Evolutionary conservation across 2,888 invertebrate genomes (phyloP), one percentile per base, ranked within the genome.

Genomic region (Ganaspis brasiliensis): DNA sequence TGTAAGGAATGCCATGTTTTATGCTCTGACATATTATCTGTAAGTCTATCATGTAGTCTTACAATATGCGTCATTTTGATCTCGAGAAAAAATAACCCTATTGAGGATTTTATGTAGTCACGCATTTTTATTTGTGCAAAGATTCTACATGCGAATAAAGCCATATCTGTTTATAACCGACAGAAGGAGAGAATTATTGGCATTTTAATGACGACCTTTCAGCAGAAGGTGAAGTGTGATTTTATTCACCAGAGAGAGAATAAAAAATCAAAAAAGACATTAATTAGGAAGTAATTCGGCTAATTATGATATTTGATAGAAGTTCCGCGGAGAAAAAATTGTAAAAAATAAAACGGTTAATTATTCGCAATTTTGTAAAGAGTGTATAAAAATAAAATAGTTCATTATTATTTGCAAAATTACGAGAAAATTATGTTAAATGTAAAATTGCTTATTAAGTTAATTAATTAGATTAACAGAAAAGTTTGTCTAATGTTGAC

Each of bases 11-110:
- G 21, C 19, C 63, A 45, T 63, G 26, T 72, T 40, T 76, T 73
- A 67, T 73, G 73, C 55, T 56, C 37, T 45, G 67, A 73, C 52
- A 55, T n/a, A n/a, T 76, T 63, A 73, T 76, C 63, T 57, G 14
- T 56, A 63, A 57, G 73, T 73, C 63, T 56, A 67, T 73, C 67
- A 45, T 14, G 52, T 40, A n/a, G 14, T 24, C 19, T 52, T 9
- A 45, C 24, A 45, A n/a, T 40, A n/a, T 45, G n/a, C 45, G 45
- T 67, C 40, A 67, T 45, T 67, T 67, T 8, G 24, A 67, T 45
- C 40, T 67, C 24, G n/a, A 24, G 67, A 67, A 67, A 67, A 40
- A 45, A 67, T n/a, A 45, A 52, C 52, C 24, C 21, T 40, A 67
- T 67, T 40, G 21, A 63, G 37, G 37, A 45, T 14, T 67, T 67